Evolutionary conservation across 2,888 invertebrate species (phyloP), one percentile per base, ranked within the genome.

Genomic region (Campaea margaritaria): DNA sequence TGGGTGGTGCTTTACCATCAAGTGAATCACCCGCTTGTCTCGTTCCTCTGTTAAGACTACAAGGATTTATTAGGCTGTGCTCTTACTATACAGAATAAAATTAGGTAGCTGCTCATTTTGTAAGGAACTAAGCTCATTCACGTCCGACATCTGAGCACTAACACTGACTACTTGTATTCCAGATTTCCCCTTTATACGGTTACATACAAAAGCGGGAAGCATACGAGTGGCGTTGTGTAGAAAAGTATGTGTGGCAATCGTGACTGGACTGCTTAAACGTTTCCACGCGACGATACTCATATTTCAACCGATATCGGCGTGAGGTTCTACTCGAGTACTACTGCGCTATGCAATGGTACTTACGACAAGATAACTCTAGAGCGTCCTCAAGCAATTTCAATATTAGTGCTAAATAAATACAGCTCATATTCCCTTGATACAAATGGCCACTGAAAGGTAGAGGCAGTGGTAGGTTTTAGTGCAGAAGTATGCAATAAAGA

Each of bases 401-500:
- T 13, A 47, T 39, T 47, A 41, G n/a, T 13, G 57, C 55, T 5
- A 10, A 8, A 13, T 31, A 15, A 41, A 45, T 64, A 44, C 16
- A 47, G 51, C 21, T 55, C 39, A 48, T 52, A 39, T 56, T 56
- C 11, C 51, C 5, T 12, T 15, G 43, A 13, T 31, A 42, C 36
- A 10, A 52, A 48, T 34, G 15, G 27, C 58, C 62, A 67, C 56
- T 72, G 68, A 74, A 74, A 75, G 71, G 47, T 49, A 52, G 50
- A 15, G 38, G 39, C 21, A 14, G 70, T 73, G 73, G 72, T 71
- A 70, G 72, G 74, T 64, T 68, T 67, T 64, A 60, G 67, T 68
- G 74, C 73, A 79, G 78, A 79, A 81, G 80, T 81, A 81, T 82
- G 83, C 83, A 81, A 81, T 85, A 83, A 83, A 84, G 81, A 80